Evolutionary conservation across 2,888 invertebrate species (phyloP).

Genomic region (Cephus runcator): DNA sequence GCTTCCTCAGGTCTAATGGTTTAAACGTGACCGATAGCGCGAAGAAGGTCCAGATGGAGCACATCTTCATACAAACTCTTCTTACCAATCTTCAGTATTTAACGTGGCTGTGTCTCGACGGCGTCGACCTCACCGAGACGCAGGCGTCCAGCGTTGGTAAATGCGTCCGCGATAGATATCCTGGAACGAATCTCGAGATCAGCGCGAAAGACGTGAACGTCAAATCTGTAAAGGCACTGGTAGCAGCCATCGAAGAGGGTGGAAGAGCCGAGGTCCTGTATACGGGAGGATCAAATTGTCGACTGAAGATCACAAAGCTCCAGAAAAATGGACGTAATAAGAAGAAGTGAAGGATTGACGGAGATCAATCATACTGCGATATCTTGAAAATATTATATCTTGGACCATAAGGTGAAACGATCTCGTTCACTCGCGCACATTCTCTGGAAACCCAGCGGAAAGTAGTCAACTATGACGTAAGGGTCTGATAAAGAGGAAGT

Average conservation of each 20-base stretch:
- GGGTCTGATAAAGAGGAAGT: background rate
- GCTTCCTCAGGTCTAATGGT: slow-evolving; percentile 60
- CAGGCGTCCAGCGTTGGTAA: slow-evolving; percentile 60
- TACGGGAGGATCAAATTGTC: slow-evolving; percentile 57
- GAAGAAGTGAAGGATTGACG: slow-evolving; percentile 39
- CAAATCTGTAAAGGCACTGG: slow-evolving; percentile 58
- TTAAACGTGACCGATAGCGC: slow-evolving; percentile 59
- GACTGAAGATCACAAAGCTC: slow-evolving; percentile 52
- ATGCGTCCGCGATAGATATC: slow-evolving; percentile 60
- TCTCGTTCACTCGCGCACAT: background rate
- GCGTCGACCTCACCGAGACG: slow-evolving; percentile 54
- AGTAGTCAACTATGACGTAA: background rate
- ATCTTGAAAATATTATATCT: background rate
- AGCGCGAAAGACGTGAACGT: slow-evolving; percentile 61
- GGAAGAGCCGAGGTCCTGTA: slow-evolving; percentile 60
- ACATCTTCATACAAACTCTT: slow-evolving; percentile 58
- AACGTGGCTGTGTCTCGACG: slow-evolving; percentile 61
- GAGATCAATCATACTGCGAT: background rate
- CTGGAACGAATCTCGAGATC: slow-evolving; percentile 57
- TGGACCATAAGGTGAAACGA: background rate
- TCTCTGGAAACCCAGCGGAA: background rate
- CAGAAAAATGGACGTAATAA: slow-evolving; percentile 49
- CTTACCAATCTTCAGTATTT: slow-evolving; percentile 57
- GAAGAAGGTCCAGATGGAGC: slow-evolving; percentile 60
- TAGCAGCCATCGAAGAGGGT: slow-evolving; percentile 59